phyloP scores from a whole-genome alignment of 2,888 invertebrate species.

The Metacarcinus magister region DNA sequence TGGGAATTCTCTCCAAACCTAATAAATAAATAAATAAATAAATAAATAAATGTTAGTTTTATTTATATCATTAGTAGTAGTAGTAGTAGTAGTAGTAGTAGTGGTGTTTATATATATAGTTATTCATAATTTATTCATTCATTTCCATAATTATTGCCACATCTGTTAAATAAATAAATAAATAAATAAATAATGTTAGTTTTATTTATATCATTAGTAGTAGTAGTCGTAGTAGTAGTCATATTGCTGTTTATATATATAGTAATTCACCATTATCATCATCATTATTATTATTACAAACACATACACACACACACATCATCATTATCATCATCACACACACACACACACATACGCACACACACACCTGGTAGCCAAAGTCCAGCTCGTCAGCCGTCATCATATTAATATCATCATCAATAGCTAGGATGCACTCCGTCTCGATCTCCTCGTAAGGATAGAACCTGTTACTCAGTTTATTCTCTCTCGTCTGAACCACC shows the following conservation, averaged over 20 bases:
- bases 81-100: neutral
- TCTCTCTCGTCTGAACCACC: conserved; percentile 94
- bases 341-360: neutral
- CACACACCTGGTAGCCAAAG: conserved; percentile 91
- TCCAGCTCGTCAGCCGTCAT: conserved; percentile 97
- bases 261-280: too few species aligned
- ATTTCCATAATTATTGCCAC: too few species aligned
- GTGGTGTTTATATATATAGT: neutral
- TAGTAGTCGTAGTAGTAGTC: neutral
- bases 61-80: neutral
- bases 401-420: conserved; percentile 98
- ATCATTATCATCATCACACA: too few species aligned
- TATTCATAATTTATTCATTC: too few species aligned
- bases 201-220: neutral
- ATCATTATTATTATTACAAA: too few species aligned
- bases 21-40: neutral
- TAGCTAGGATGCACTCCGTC: conserved; percentile 97
- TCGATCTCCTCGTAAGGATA: conserved; percentile 98
- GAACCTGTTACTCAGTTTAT: conserved; percentile 97
- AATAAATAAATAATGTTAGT: neutral
- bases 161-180: too few species aligned
- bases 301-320: too few species aligned
- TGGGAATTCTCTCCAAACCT: conserved; percentile 98
- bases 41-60: neutral
- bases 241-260: neutral